Base-by-base conservation (phyloP, 2,797 vertebrate species). In the Melanotaenia pygmaea region DNA sequence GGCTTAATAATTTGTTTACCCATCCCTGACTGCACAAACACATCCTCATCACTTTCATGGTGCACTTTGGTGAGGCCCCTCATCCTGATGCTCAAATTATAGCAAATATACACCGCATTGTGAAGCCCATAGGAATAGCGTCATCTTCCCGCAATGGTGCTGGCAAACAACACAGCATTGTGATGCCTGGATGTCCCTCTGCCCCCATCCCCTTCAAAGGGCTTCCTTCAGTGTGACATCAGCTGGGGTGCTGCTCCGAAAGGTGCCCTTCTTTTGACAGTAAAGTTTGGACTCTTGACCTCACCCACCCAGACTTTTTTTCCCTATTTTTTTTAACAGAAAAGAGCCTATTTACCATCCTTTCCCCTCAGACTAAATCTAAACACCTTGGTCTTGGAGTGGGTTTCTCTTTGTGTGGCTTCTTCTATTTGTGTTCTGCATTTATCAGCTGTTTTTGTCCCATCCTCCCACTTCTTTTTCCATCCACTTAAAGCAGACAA, bases 191-290 rank as follows among this genome's bases (percentile, higher is more conserved):
- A 91, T 86, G 82, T 87, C 88, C 82, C 84, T 81, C 56, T 88
- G 84, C 93, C 94, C 92, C 70, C 89, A 94, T 95, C 30, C 40
- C 68, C 89, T 93, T 95, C 94, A 95, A 94, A 95, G 89, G 80
- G 70, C 87, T 93, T 93, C 92, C 90, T 89, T 18, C 50, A 75
- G 62, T 81, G 86, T 95, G 94, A 95, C 92, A 94, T 95, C 93
- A 95, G 80, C 76, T 67, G 77, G 74, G 80, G 75, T 80, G 70
- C 61, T 70, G 59, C 68, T 74, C 67, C 61, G 64, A 63, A 72
- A 86, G 32, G 69, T 84, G 70, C 47, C 58, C 58, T 61, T 51
- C 26, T 63, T 58, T 65, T 80, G 58, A 57, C 60, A 72, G 58
- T 87, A 54, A 84, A 51, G 63, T 64, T 40, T 5, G 30, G 61